A percentile compares a stretch with the other conserved stretches of the same genome.
These are phyloP conservation scores for Hesperia comma DNA, from an alignment of 2,888 invertebrate species.

Conservation along the genomic window DNA sequence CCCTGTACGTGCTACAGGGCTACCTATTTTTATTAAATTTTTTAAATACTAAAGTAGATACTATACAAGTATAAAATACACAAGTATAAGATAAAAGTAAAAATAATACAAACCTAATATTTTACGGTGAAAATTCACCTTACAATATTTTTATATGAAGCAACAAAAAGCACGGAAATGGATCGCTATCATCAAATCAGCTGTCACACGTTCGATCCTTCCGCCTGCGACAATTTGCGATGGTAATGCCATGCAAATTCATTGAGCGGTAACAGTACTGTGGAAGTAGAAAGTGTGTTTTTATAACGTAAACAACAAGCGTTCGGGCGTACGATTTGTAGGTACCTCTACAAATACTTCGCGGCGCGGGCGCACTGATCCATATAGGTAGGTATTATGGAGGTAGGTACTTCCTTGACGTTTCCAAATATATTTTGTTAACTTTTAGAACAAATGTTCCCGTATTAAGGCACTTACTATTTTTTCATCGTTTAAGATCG, in stretches of 20 bases:
- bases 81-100: too few relatives aligned
- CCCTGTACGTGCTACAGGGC: too few relatives aligned
- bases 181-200: neutral
- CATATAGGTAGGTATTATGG: too few relatives aligned
- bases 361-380: neutral
- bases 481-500: too few relatives aligned
- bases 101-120: too few relatives aligned
- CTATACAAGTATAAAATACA: too few relatives aligned
- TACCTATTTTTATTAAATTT: too few relatives aligned
- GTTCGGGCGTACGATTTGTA: neutral
- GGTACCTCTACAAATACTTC: neutral
- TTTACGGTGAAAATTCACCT: neutral
- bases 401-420: neutral
- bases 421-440: too few relatives aligned
- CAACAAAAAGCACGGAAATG: neutral
- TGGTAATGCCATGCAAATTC: constrained; percentile 31
- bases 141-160: neutral
- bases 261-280: neutral
- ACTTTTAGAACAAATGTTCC: too few relatives aligned
- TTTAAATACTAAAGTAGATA: too few relatives aligned
- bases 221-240: constrained; percentile 29
- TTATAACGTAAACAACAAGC: constrained; percentile 1
- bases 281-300: constrained; percentile 24
- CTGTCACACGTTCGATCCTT: constrained; percentile 17
- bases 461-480: too few relatives aligned